A percentile compares a stretch with the other conserved stretches of the same genome.
Conservation (phyloP, 2,113 vertebrate genomes). For the Grammomys dolichurus region DNA sequence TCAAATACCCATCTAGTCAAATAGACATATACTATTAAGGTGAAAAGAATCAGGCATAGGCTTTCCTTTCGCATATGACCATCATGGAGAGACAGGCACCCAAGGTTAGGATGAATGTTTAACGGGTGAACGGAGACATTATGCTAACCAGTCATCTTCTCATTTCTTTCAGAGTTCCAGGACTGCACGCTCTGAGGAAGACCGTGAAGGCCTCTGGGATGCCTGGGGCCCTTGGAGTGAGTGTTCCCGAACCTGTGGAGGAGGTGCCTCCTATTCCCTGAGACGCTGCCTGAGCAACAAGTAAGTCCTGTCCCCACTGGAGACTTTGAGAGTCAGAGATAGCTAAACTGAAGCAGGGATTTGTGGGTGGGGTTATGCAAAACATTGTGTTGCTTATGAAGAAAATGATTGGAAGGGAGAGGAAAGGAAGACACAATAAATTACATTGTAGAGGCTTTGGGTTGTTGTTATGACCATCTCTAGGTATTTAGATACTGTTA, state of each 20-base stretch:
- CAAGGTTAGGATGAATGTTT: background rate
- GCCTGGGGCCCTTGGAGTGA: constrained; percentile 98
- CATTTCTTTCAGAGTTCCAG: constrained; percentile 91
- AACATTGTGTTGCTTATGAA: background rate
- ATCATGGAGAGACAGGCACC: background rate
- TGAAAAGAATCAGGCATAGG: background rate
- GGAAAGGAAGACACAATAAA: background rate
- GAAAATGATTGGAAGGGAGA: background rate
- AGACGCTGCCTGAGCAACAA: constrained; percentile 96
- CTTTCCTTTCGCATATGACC: background rate
- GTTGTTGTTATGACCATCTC: background rate
- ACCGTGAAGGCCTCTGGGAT: constrained; percentile 95
- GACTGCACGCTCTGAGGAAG: constrained; percentile 95
- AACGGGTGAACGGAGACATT: rapidly evolving
- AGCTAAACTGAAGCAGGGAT: background rate
- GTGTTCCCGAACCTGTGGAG: constrained; percentile 97
- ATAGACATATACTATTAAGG: background rate
- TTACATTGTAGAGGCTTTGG: background rate
- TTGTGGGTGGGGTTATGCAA: background rate
- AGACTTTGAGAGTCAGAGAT: background rate
- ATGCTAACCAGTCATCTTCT: background rate
- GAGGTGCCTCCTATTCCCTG: constrained; percentile 96
- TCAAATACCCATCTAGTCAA: background rate
- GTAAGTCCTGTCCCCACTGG: constrained; percentile 85
- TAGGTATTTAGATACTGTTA: background rate